Evolutionary conservation across 2,113 vertebrate species (phyloP).

Genomic region (Tupaia chinensis): DNA sequence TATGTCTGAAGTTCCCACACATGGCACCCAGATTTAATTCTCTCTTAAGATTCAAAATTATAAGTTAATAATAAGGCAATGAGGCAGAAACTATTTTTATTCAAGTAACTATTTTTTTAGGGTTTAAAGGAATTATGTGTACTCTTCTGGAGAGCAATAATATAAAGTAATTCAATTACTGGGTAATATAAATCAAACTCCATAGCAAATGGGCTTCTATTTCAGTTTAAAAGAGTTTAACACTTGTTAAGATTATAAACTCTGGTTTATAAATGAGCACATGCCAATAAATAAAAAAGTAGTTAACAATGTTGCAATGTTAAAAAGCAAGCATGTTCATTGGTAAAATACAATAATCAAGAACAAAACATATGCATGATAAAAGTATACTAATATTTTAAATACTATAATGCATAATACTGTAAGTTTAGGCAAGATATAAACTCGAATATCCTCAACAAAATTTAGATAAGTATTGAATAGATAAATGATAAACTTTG

Average conservation of each 20-base stretch:
- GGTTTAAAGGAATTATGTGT: neutral
- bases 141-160: neutral
- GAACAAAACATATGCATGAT: neutral
- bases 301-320: neutral
- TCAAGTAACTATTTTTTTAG: conserved; percentile 44
- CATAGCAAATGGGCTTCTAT: conserved; percentile 1
- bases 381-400: neutral
- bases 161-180: conserved; percentile 46
- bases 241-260: neutral
- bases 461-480: neutral
- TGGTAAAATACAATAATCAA: neutral
- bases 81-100: neutral
- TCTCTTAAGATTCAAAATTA: neutral
- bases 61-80: conserved; percentile 29
- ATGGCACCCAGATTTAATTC: neutral
- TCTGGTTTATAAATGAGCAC: neutral
- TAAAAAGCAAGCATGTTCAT: neutral
- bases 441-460: neutral
- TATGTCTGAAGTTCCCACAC: neutral
- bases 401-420: neutral
- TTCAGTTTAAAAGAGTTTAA: conserved; percentile 40
- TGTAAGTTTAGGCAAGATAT: neutral
- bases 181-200: conserved; percentile 7
- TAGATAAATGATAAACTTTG: neutral
- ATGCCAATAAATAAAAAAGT: neutral